Evolutionary conservation across 2,888 invertebrate genomes (phyloP), one percentile per base, ranked within the genome.

Genomic region (Nemotelus nigrinus): DNA sequence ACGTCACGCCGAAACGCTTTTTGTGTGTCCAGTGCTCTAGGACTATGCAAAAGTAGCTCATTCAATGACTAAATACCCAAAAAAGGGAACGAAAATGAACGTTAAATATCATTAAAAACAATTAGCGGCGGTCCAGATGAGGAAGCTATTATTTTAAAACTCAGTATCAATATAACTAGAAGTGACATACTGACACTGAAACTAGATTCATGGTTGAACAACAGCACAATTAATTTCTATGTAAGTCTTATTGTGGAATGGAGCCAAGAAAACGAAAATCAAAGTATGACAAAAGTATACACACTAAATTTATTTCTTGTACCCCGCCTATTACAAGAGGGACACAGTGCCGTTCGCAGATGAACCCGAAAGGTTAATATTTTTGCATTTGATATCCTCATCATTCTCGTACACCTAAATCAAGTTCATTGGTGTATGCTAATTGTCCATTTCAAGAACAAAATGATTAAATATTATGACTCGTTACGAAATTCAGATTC

Each of bases 391-490:
- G 58, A 58, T 25, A 58, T 58, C n/a, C 5, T 58, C 8, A n/a
- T 58, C 4, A 58, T 58, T n/a, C 58, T 25, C n/a, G 25, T 58
- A 58, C 58, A 58, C 25, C 4, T 58, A 10, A 58, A 58, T 25
- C n/a, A 25, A 5, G 25, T n/a, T n/a, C 58, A 58, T 1, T 58
- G 58, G 58, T n/a, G 10, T 25, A 4, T 58, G 25, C n/a, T n/a
- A 58, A 25, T 58, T n/a, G 58, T 58, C 58, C n/a, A 58, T 58
- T 58, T 58, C 25, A 58, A n/a, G 25, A 7, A 58, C 8, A 5
- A 58, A 58, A 58, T n/a, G 8, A 58, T 58, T n/a, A 5, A 58
- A 58, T 58, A 25, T 58, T 58, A 58, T 58, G 58, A 58, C n/a
- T 58, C 25, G 25, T 58, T 58, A n/a, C n/a, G 58, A 10, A 5